Percentiles rank a stretch among this genome's conserved stretches.
These are phyloP conservation scores for Oxytorus armatus DNA, from an alignment of 2,888 invertebrate genomes.

Conservation along the genomic window DNA sequence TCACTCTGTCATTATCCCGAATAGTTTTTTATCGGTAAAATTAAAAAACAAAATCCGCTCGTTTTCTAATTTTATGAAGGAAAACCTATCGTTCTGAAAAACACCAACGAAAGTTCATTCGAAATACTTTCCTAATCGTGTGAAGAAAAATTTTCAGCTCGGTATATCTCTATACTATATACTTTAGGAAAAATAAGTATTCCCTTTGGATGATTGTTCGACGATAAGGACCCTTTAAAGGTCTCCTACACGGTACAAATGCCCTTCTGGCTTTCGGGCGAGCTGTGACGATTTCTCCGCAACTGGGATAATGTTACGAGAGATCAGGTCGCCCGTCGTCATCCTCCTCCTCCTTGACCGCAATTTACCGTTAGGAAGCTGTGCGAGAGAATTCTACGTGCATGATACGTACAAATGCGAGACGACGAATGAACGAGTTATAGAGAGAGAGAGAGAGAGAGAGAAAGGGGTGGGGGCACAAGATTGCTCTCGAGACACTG, in stretches of 20 bases:
- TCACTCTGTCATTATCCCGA: neutral
- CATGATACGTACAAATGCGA: conserved; percentile 62
- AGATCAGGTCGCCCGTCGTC: conserved; percentile 75
- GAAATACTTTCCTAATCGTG: too few species aligned
- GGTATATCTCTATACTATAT: too few species aligned
- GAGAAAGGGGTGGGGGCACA: conserved; percentile 6
- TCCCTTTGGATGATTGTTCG: neutral
- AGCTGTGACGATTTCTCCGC: conserved; percentile 78
- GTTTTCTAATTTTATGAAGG: too few species aligned
- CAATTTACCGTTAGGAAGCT: conserved; percentile 76
- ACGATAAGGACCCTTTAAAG: too few species aligned
- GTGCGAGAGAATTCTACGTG: conserved; percentile 45
- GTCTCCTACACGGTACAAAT: conserved; percentile 38
- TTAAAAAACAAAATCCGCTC: too few species aligned
- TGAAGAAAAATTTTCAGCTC: too few species aligned
- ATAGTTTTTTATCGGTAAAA: too few species aligned
- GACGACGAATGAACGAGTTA: conserved; percentile 16
- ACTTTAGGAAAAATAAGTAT: too few species aligned
- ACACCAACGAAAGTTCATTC: too few species aligned
- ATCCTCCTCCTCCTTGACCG: conserved; percentile 69
- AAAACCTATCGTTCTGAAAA: too few species aligned
- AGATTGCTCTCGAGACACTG: conserved; percentile 50
- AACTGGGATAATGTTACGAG: conserved; percentile 79
- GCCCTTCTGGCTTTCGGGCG: conserved; percentile 55
- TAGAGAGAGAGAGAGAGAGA: conserved; percentile 29